Conservation (phyloP, 1,140 invertebrate genomes). For the Drosophila arawakana region DNA sequence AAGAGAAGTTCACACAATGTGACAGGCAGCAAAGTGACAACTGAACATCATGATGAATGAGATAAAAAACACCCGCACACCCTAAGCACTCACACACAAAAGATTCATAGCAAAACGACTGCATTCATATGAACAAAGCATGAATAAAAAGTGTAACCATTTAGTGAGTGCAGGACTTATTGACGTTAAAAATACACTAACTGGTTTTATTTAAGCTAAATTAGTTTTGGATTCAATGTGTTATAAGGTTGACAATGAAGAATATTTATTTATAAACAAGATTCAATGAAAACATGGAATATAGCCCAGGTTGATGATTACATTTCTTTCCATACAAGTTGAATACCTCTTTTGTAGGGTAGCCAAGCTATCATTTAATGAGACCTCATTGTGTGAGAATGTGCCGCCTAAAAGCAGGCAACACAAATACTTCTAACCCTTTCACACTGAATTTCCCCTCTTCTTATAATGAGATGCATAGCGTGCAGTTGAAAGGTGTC, state of each 20-base stretch:
- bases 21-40: conserved; percentile 41
- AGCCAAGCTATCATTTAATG: conserved; percentile 35
- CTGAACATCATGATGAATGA: conserved; percentile 6
- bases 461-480: conserved; percentile 34
- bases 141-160: conserved; percentile 11
- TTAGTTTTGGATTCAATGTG: no score
- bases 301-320: no score
- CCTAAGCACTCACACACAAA: conserved; percentile 3
- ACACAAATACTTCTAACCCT: conserved; percentile 5
- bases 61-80: neutral
- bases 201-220: no score
- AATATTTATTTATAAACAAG: no score
- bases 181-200: neutral
- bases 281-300: no score
- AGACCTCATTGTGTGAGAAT: conserved; percentile 38
- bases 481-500: conserved; percentile 25
- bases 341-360: neutral
- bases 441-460: neutral
- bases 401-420: conserved; percentile 11
- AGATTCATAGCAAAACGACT: conserved; percentile 9
- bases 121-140: conserved; percentile 18
- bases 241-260: no score
- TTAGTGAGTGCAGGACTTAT: neutral
- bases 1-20: conserved; percentile 57
- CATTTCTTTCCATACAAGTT: no score